Evolutionary conservation across 2,113 vertebrate species (phyloP).

Genomic region (Arenaria interpres): DNA sequence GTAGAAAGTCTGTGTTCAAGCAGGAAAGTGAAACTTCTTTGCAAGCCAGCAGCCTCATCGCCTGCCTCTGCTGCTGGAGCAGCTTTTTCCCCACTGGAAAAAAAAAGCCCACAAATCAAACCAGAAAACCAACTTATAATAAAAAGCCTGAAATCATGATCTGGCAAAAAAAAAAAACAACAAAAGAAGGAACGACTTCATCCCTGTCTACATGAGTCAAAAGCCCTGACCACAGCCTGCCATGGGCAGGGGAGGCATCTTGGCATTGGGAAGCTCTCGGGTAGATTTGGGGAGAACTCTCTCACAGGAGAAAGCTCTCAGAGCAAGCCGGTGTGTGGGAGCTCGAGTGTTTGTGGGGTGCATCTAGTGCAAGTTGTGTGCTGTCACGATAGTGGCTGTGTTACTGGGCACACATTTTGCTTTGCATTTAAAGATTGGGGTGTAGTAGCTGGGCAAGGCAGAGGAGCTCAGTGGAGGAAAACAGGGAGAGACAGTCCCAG

Average conservation of each 20-base stretch:
- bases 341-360: rapidly evolving
- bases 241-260: background rate
- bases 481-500: background rate
- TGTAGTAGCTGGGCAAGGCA: background rate
- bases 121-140: background rate
- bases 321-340: background rate
- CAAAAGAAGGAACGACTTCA: background rate
- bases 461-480: background rate
- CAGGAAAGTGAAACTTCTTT: background rate
- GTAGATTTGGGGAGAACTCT: background rate
- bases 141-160: background rate
- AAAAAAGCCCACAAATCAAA: background rate
- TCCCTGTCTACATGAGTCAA: background rate
- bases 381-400: rapidly evolving
- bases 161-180: background rate
- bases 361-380: background rate
- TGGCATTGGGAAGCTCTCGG: rapidly evolving
- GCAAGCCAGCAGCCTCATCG: background rate
- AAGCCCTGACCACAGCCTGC: background rate
- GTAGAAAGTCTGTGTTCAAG: background rate
- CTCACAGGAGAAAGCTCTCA: background rate
- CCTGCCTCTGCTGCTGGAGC: background rate
- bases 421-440: background rate
- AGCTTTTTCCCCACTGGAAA: background rate
- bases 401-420: background rate